These are phyloP conservation scores for Drosophila paulistorum DNA, from an alignment of 1,140 invertebrate genomes.

Conservation along the genomic window DNA sequence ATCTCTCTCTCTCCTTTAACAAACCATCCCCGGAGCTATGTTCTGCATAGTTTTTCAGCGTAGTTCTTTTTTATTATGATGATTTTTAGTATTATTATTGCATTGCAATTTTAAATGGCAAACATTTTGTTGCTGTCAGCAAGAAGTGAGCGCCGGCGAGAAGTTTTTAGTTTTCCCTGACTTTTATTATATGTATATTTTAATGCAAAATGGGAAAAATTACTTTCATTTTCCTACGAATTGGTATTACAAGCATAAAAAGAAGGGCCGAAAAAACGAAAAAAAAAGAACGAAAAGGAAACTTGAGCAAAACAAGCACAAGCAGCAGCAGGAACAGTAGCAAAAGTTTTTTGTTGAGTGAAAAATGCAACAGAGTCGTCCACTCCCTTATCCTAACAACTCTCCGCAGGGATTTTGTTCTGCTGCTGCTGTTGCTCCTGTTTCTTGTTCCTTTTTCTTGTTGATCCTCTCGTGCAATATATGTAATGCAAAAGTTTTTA, in stretches of 20 bases:
- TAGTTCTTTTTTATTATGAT: constrained; percentile 54
- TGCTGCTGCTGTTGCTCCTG: background rate
- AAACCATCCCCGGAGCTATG: background rate
- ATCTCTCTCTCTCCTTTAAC: too few species aligned
- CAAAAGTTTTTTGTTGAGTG: constrained; percentile 65
- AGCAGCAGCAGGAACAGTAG: constrained; percentile 46
- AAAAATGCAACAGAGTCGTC: constrained; percentile 64
- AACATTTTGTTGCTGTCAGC: constrained; percentile 73
- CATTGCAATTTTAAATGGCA: constrained; percentile 75
- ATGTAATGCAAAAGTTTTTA: constrained; percentile 79
- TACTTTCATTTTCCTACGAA: constrained; percentile 79
- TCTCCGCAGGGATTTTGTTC: constrained; percentile 32
- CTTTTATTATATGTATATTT: constrained; percentile 72
- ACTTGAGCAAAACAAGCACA: constrained; percentile 60
- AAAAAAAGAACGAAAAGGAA: constrained; percentile 63
- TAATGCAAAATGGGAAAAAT: constrained; percentile 78
- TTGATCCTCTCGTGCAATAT: constrained; percentile 68
- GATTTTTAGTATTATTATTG: constrained; percentile 79
- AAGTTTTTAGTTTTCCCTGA: constrained; percentile 37
- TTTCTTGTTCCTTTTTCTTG: constrained; percentile 19
- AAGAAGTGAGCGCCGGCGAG: constrained; percentile 21
- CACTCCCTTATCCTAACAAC: constrained; percentile 39
- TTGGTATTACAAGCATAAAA: constrained; percentile 73
- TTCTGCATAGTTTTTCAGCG: constrained; percentile 49
- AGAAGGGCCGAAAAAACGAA: constrained; percentile 29